A percentile compares a stretch with the other conserved stretches of the same genome.
Conservation (phyloP, 2,888 invertebrate species). For the Perithous albicinctus region DNA sequence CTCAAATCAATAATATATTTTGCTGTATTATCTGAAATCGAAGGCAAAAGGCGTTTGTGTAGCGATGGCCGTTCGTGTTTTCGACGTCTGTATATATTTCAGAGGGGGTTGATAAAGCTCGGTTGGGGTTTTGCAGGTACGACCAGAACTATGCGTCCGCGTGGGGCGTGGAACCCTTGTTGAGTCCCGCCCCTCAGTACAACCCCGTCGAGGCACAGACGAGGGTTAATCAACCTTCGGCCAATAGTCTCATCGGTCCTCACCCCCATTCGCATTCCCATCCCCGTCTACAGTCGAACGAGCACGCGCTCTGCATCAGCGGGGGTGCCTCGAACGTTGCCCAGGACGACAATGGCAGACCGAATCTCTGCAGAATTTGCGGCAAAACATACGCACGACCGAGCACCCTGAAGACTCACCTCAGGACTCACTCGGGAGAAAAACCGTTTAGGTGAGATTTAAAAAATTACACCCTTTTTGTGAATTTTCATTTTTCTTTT, state of each 20-base stretch:
- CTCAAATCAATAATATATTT: neutral
- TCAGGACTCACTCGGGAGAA: constrained; percentile 98
- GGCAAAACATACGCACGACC: constrained; percentile 99
- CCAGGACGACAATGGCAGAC: constrained; percentile 91
- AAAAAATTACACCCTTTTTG: too few relatives aligned
- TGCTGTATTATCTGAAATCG: neutral
- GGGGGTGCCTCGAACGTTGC: constrained; percentile 85
- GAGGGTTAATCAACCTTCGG: constrained; percentile 82
- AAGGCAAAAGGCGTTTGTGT: neutral
- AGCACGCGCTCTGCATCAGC: constrained; percentile 85
- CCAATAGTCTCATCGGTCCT: constrained; percentile 83
- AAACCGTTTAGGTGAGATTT: constrained; percentile 93
- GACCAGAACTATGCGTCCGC: constrained; percentile 83
- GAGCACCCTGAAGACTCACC: constrained; percentile 98
- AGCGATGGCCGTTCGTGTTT: constrained; percentile 35
- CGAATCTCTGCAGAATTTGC: constrained; percentile 97
- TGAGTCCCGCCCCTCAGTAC: constrained; percentile 84
- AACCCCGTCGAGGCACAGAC: constrained; percentile 80
- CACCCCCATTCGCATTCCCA: constrained; percentile 79
- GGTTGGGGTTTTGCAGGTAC: constrained; percentile 77
- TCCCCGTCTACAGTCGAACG: constrained; percentile 78
- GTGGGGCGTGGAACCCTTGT: constrained; percentile 83
- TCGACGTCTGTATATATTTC: neutral
- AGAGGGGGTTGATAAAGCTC: constrained; percentile 44
- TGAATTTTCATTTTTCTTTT: too few relatives aligned